phyloP scores from a whole-genome alignment of 2,797 vertebrate species.

The Holocentrus rufus region DNA sequence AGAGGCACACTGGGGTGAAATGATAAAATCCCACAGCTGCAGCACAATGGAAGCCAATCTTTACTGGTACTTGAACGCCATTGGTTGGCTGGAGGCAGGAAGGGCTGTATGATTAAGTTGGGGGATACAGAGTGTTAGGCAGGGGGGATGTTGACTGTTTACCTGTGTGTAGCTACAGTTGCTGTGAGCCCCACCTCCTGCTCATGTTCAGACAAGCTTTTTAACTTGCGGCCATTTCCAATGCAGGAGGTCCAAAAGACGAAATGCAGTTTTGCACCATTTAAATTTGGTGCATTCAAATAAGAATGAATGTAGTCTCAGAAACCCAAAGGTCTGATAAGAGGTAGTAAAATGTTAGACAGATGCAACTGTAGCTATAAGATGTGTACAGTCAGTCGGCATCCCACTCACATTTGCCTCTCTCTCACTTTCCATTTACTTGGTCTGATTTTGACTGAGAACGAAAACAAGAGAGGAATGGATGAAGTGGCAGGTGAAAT shows the following conservation, averaged over 20 bases:
- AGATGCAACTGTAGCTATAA: not conserved
- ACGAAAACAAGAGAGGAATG: constrained; percentile 16
- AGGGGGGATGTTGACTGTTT: constrained; percentile 17
- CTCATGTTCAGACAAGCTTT: not conserved
- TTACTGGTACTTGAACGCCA: constrained; percentile 21
- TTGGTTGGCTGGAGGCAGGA: constrained; percentile 7
- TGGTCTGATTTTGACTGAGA: constrained; percentile 18
- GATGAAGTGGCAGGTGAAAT: constrained; percentile 3
- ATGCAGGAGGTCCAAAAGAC: not conserved
- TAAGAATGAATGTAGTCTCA: not conserved
- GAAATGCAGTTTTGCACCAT: not conserved
- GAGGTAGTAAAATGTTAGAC: not conserved
- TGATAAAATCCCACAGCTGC: constrained; percentile 43
- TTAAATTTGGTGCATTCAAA: constrained; percentile 1
- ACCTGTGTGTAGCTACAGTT: constrained; percentile 15
- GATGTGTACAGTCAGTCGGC: constrained; percentile 6
- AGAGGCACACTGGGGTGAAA: constrained; percentile 18
- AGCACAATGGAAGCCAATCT: constrained; percentile 10
- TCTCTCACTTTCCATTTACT: constrained; percentile 5
- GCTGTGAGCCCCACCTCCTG: constrained; percentile 11
- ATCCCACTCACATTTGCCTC: not conserved
- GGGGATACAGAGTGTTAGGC: not conserved
- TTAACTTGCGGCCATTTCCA: constrained; percentile 19
- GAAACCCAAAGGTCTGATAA: constrained; percentile 18
- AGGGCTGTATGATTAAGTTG: constrained; percentile 23